Evolutionary conservation across 2,797 vertebrate species (phyloP).

Genomic region (Syngnathus acus): DNA sequence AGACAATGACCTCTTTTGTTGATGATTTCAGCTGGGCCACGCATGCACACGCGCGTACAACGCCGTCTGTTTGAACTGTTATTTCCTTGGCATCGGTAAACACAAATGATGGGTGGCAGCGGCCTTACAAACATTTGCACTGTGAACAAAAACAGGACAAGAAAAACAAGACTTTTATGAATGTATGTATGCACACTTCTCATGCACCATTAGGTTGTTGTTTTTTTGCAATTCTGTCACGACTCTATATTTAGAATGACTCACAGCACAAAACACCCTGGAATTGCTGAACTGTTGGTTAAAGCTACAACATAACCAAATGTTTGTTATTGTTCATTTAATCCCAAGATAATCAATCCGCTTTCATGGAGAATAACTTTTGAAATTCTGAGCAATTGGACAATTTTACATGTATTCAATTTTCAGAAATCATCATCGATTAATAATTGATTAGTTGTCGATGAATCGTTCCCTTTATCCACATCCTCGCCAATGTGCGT

Average conservation of each 20-base stretch:
- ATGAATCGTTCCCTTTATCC: background rate
- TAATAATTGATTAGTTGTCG: no score
- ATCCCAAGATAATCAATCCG: no score
- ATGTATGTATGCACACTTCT: background rate
- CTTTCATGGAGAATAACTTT: no score
- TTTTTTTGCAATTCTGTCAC: slow-evolving; percentile 10
- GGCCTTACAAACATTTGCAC: slow-evolving; percentile 20
- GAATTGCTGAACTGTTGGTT: slow-evolving; percentile 7
- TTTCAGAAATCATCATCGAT: no score
- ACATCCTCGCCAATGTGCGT: background rate
- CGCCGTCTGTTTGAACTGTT: background rate
- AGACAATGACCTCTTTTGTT: slow-evolving; percentile 65
- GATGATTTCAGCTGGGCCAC: slow-evolving; percentile 7
- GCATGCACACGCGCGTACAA: slow-evolving; percentile 4
- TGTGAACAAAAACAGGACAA: background rate
- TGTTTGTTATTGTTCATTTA: background rate
- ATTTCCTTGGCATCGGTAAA: slow-evolving; percentile 14
- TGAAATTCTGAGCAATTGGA: no score
- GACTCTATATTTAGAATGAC: slow-evolving; percentile 15
- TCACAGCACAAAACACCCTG: slow-evolving; percentile 6
- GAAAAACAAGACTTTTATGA: slow-evolving; percentile 26
- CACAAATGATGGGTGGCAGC: slow-evolving; percentile 23
- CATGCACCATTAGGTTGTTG: slow-evolving; percentile 4
- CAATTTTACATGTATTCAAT: no score
- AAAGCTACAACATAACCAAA: background rate